Evolutionary conservation across 2,113 vertebrate species (phyloP).

Genomic region (Drymodes brunneopygia): DNA sequence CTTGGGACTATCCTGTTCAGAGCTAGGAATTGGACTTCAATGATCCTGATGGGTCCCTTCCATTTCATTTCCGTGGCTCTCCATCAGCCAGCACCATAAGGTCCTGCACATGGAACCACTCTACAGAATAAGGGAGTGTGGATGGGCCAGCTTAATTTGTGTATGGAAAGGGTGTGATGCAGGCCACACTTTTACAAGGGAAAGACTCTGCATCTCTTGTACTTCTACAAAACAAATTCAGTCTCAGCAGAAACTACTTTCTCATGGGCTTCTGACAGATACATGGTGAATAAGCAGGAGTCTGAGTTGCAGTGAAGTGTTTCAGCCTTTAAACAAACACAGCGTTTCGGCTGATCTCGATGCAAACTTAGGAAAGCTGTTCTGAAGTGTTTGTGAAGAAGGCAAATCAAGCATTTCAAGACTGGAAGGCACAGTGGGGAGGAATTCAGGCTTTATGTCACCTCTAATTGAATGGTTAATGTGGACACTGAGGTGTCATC

Average conservation of each 20-base stretch:
- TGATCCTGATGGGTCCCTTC: not conserved
- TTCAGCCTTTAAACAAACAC: not conserved
- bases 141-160: not conserved
- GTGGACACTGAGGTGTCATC: fast-evolving
- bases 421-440: not conserved
- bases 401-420: not conserved
- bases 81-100: fast-evolving
- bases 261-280: not conserved
- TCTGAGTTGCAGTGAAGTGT: not conserved
- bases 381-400: not conserved
- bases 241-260: not conserved
- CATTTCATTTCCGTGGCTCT: not conserved
- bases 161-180: fast-evolving
- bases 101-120: fast-evolving
- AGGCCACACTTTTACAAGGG: fast-evolving
- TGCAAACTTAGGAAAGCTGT: not conserved
- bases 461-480: not conserved
- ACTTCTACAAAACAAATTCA: not conserved
- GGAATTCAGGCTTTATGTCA: not conserved
- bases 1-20: not conserved
- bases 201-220: not conserved
- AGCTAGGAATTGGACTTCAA: fast-evolving
- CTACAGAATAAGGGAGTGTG: fast-evolving
- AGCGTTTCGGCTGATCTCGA: not conserved
- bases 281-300: not conserved